Evolutionary conservation across 2,888 invertebrate genomes (phyloP), one percentile per base, ranked within the genome.

Genomic region (Gymnocheta viridis): DNA sequence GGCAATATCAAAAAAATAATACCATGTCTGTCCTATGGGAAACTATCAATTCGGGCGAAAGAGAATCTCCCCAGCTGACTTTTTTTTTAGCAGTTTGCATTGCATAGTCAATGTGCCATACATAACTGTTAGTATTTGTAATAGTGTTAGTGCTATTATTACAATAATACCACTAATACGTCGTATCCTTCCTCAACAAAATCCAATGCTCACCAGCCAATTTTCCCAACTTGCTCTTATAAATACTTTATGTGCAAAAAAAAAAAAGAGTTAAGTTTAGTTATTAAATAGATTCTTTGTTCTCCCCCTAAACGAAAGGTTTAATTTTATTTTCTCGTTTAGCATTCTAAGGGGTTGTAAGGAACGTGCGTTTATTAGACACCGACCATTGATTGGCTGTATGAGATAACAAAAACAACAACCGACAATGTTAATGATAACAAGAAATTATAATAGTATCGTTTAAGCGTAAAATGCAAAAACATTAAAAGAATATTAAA

Each of bases 381-480:
- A 82, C 64, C 58, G 70, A 44, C 38, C 80, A 77, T 67, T 77
- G 84, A 84, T 84, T 81, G 81, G 76, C 64, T 84, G 67, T 77
- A 69, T 47, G 67, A 72, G 81, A 84, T 84, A 83, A 67, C 60
- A 72, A 67, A 67, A 81, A 51, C 51, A 77, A 73, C 62, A 35
- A 24, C 14, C 54, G 64, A 27, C 17, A 72, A 72, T 72, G 64
- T 64, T 56, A 44, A 64, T 79, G 35, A 64, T 70, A 79, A 62
- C 32, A 64, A 79, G 56, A 77, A 84, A 77, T 84, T 81, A 73
- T 73, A 81, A 77, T 81, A 73, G 81, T 81, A 69, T 73, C 81
- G 38, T 72, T 69, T 32, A 41, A 81, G 81, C 73, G 54, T 77
- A 60, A 81, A 72, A 81, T 69, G 44, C 58, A 38, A 67, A 82